Conservation (phyloP, 2,888 invertebrate species). For the Trissolcus brochymenae region DNA sequence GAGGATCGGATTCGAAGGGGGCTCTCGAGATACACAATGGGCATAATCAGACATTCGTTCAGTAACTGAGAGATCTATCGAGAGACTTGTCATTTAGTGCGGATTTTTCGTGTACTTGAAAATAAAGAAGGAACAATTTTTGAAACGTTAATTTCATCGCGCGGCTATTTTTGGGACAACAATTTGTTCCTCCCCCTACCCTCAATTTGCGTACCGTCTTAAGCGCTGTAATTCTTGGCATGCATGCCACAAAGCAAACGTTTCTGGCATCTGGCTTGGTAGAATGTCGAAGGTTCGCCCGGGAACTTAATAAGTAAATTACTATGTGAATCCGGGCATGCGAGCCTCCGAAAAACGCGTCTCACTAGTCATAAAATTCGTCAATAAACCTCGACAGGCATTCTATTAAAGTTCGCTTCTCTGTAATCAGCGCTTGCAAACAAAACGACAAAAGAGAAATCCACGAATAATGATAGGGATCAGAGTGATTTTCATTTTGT, state of each 20-base stretch:
- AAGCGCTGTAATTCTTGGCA: conserved; percentile 70
- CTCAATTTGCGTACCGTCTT: conserved; percentile 37
- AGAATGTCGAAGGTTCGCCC: conserved; percentile 72
- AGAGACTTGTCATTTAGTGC: no score
- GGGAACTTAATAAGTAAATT: conserved; percentile 76
- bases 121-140: no score
- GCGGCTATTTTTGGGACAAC: not conserved
- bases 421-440: no score
- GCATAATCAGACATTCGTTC: conserved; percentile 20
- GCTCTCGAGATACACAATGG: conserved; percentile 32
- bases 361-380: conserved; percentile 31
- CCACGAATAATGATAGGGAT: no score
- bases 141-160: not conserved
- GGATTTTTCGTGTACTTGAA: no score
- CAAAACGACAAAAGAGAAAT: no score
- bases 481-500: no score
- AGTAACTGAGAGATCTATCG: no score
- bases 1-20: conserved; percentile 7
- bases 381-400: conserved; percentile 3
- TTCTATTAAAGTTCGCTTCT: not conserved
- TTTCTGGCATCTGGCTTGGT: conserved; percentile 71
- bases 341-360: conserved; percentile 44
- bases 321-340: conserved; percentile 66
- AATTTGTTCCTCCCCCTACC: not conserved
- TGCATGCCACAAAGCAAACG: conserved; percentile 75